A percentile compares a stretch with the other conserved stretches of the same genome.
phyloP scores from a whole-genome alignment of 2,113 vertebrate species.

The Sceloporus tristichus region DNA sequence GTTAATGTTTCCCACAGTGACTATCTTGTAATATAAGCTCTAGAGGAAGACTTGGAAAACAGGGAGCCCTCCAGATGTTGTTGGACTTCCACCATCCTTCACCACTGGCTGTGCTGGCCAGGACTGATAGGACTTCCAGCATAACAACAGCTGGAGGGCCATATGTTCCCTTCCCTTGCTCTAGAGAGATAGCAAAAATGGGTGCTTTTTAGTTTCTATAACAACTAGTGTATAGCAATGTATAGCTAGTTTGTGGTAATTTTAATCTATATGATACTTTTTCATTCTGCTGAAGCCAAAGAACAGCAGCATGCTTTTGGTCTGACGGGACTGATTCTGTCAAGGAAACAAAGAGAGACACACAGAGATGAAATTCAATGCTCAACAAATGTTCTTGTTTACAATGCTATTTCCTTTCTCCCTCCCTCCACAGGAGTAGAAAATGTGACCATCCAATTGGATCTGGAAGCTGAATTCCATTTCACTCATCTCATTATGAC shows the following conservation, averaged over 20 bases:
- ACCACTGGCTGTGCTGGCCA: background rate
- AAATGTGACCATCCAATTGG: slow-evolving; percentile 93
- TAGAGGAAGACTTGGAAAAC: background rate
- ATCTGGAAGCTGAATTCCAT: slow-evolving; percentile 98
- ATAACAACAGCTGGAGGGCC: background rate
- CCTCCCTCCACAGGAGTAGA: slow-evolving; percentile 83
- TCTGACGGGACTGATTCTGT: background rate
- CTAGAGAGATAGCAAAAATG: background rate
- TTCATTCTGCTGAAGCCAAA: background rate
- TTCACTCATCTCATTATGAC: slow-evolving; percentile 99
- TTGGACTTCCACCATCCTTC: background rate
- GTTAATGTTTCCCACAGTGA: background rate
- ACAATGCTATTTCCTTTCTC: slow-evolving; percentile 34
- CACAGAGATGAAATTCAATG: background rate
- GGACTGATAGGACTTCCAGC: background rate
- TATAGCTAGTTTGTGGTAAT: background rate
- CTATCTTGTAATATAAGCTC: background rate
- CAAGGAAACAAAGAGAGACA: background rate
- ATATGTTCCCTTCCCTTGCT: background rate
- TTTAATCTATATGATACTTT: background rate
- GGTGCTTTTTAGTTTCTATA: background rate
- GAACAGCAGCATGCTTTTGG: background rate
- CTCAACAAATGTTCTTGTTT: slow-evolving; percentile 38
- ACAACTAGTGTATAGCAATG: background rate
- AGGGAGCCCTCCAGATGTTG: background rate